phyloP scores from a whole-genome alignment of 2,113 vertebrate genomes.

The Pomatorhinus ruficollis region DNA sequence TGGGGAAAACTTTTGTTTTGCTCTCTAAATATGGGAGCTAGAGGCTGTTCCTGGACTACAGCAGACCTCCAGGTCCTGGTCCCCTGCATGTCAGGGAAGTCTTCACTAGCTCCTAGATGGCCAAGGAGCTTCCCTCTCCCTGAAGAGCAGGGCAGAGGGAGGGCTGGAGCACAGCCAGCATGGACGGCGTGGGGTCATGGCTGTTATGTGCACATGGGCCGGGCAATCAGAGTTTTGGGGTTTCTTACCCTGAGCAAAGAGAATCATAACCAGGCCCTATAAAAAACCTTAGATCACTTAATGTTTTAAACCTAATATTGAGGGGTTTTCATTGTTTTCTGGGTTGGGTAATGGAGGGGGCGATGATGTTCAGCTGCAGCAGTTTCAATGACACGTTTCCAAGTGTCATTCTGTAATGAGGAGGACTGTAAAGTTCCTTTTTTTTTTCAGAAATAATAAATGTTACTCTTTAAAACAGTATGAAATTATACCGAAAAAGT shows the following conservation, averaged over 20 bases:
- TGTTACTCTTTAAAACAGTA: not conserved
- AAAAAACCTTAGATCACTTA: not conserved
- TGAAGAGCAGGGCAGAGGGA: not conserved
- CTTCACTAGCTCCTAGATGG: fast-evolving
- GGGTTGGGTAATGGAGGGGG: not conserved
- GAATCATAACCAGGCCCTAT: not conserved
- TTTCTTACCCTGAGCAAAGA: not conserved
- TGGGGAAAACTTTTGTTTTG: not conserved
- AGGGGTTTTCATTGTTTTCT: not conserved
- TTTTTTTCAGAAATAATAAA: not conserved
- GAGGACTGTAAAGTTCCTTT: not conserved
- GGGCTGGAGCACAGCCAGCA: not conserved
- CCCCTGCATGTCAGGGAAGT: not conserved
- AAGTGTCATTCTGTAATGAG: not conserved
- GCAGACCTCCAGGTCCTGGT: not conserved
- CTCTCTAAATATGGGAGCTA: not conserved
- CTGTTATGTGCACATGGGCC: not conserved
- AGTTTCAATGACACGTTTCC: not conserved
- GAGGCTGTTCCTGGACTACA: not conserved
- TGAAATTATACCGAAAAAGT: not conserved
- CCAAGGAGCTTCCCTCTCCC: not conserved
- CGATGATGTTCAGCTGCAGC: not conserved
- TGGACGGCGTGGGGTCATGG: not conserved
- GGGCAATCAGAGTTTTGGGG: not conserved
- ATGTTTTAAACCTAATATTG: not conserved